Evolutionary conservation across 2,113 vertebrate genomes (phyloP).

Genomic region (Seriola rivoliana): DNA sequence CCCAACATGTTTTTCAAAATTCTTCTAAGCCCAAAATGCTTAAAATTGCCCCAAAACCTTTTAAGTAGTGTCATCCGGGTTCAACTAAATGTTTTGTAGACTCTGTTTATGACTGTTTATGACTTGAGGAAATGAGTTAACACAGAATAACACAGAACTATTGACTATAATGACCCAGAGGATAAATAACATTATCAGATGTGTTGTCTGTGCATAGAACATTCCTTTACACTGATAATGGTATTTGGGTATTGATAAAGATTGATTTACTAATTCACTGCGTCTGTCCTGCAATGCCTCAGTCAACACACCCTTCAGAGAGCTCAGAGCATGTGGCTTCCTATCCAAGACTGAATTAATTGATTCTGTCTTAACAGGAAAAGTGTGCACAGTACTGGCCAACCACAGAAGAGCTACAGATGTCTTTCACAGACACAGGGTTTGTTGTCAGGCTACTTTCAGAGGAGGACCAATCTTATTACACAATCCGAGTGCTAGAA

Average conservation of each 20-base stretch:
- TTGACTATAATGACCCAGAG: neutral
- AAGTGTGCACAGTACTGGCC: conserved; percentile 99
- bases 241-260: neutral
- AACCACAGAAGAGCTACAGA: conserved; percentile 87
- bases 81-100: neutral
- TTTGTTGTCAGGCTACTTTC: conserved; percentile 92
- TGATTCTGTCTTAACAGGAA: conserved; percentile 84
- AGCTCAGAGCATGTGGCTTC: neutral
- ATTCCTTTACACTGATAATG: neutral
- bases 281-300: neutral
- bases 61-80: neutral
- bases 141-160: neutral
- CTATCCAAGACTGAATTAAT: neutral
- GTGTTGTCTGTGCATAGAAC: neutral
- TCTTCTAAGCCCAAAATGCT: neutral
- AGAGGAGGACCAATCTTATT: conserved; percentile 94
- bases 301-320: neutral
- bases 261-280: neutral
- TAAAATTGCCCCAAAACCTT: neutral
- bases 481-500: conserved; percentile 92
- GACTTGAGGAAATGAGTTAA: conserved; percentile 8
- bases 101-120: neutral
- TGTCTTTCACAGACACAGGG: conserved; percentile 93
- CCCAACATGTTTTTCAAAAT: neutral
- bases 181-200: neutral